A percentile compares a stretch with the other conserved stretches of the same genome.
phyloP scores from a whole-genome alignment of 1,140 invertebrate genomes.

The Asobara japonica region DNA sequence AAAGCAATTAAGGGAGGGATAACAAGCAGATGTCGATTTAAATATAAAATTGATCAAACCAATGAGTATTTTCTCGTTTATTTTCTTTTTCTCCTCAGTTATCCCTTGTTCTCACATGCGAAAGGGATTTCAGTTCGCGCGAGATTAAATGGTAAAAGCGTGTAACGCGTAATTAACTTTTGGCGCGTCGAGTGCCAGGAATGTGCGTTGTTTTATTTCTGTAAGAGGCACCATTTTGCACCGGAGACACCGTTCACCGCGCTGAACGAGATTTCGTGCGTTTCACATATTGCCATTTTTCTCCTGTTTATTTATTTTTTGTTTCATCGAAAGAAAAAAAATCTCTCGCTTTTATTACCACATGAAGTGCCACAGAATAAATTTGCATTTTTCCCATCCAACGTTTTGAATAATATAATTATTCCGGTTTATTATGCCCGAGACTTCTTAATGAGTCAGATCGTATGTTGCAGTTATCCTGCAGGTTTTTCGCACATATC shows the following conservation, averaged over 20 bases:
- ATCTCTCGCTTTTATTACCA: neutral
- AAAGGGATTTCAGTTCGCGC: neutral
- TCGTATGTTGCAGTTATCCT: neutral
- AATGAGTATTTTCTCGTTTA: slow-evolving; percentile 4
- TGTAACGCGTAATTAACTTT: slow-evolving; percentile 42
- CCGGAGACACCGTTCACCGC: neutral
- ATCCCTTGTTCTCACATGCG: neutral
- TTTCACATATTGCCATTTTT: slow-evolving; percentile 5
- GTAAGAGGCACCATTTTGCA: neutral
- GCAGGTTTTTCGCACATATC: neutral
- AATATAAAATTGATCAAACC: slow-evolving; percentile 43
- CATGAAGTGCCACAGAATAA: slow-evolving; percentile 18
- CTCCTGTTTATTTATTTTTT: neutral
- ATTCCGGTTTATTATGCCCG: slow-evolving; percentile 31
- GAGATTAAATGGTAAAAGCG: slow-evolving; percentile 41
- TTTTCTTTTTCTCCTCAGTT: slow-evolving; percentile 3
- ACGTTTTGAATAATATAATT: slow-evolving; percentile 23
- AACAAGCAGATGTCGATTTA: slow-evolving; percentile 32
- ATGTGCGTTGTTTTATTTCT: slow-evolving; percentile 34
- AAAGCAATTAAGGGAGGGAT: neutral
- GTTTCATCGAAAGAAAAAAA: neutral
- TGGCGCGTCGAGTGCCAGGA: slow-evolving; percentile 30
- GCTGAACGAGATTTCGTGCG: slow-evolving; percentile 10
- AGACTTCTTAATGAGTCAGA: neutral
- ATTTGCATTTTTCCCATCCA: slow-evolving; percentile 24